Evolutionary conservation across 2,888 invertebrate species (phyloP), one percentile per base, ranked within the genome.

Genomic region (Trachelus iudaicus): DNA sequence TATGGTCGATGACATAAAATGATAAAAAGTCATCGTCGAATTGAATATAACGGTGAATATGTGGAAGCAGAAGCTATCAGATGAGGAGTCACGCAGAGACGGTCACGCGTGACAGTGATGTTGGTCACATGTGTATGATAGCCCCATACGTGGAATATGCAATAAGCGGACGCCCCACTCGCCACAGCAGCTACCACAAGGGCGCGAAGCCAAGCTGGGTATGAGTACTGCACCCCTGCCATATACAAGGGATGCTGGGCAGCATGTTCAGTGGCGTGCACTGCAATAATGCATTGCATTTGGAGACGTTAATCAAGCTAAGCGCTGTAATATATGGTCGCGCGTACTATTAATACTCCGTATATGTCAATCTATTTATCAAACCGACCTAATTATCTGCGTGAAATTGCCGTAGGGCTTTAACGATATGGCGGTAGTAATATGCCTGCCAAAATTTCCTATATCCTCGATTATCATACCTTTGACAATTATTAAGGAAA

Each of bases 261-360:
- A 34, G 75, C 81, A 81, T 83, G 81, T 82, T 83, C 83, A 56
- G 56, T 56, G 31, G 31, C 71, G 75, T 83, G 81, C 82, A 82
- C 83, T 78, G 85, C 84, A 84, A 85, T 86, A 85, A 86, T 82
- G 83, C 84, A 85, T 85, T 80, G 83, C 83, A 85, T 84, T 86
- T 83, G 79, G 82, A 83, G 86, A 86, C 86, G 87, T 89, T 87
- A 88, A 89, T 89, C 89, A 89, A 84, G 83, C 86, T 85, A 83
- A 86, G 85, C 84, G 82, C 80, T 83, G 83, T 85, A 86, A 86
- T 87, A 82, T 85, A 85, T 82, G 85, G 80, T 83, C 81, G 80
- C 78, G 81, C 81, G 81, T 81, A 82, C 80, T 80, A 84, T 83
- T 84, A 86, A 85, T 85, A 75, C 74, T 77, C 79, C 78, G 78